Percentiles rank a stretch among this genome's conserved stretches.
Evolutionary conservation across 2,888 invertebrate species (phyloP).

Genomic region (Conchocele bisecta): DNA sequence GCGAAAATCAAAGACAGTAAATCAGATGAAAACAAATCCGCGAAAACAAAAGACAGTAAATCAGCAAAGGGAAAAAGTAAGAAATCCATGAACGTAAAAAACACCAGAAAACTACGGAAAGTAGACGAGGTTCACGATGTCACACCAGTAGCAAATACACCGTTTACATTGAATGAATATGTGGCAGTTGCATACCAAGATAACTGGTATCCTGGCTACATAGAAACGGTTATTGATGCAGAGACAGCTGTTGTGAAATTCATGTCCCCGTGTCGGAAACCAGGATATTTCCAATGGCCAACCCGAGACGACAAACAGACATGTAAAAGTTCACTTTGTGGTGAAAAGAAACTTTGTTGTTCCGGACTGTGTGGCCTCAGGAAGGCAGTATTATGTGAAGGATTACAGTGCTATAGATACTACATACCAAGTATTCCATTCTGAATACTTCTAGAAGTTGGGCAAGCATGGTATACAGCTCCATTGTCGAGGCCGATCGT

Average conservation of each 20-base stretch:
- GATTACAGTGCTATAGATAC: neutral
- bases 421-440: too few relatives aligned
- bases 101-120: too few relatives aligned
- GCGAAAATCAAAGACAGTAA: neutral
- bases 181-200: conserved; percentile 25
- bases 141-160: too few relatives aligned
- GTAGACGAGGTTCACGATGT: too few relatives aligned
- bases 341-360: neutral
- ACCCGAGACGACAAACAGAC: conserved; percentile 1
- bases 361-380: conserved; percentile 18
- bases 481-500: too few relatives aligned
- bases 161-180: conserved; percentile 6
- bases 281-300: conserved; percentile 20
- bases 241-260: conserved; percentile 7
- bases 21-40: neutral
- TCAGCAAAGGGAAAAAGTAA: neutral
- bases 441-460: too few relatives aligned
- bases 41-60: neutral
- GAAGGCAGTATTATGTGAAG: conserved; percentile 8
- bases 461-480: too few relatives aligned
- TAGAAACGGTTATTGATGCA: neutral
- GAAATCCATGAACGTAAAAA: neutral
- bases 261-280: neutral
- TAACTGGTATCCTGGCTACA: conserved; percentile 23
- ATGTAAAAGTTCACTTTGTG: conserved; percentile 5